Base-by-base conservation (phyloP, 2,888 invertebrate species). In the Aspidiotus rigidus region DNA sequence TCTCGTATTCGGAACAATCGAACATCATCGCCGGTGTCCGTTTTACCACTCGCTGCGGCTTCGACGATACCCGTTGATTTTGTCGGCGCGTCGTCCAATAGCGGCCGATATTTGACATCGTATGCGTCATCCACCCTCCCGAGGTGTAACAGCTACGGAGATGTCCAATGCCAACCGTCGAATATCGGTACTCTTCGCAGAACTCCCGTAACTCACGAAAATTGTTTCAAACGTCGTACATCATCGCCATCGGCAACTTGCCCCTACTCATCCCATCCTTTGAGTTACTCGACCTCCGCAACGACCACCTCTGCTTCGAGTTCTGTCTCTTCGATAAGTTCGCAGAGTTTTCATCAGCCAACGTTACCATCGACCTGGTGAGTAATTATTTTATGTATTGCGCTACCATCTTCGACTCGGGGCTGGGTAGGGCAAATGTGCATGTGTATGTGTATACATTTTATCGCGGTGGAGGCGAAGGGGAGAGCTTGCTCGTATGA, bases 71-170 rank as follows among this genome's bases (percentile, higher is more conserved):
- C 61, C 9, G 55, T 62, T 8, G 57, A 62, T 28, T 62, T 63
- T 17, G 69, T 40, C 15, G 28, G 54, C 1, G 39, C 69, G 15
- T 28, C 60, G 39, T 11, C 49, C n/a, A 66, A 57, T 10, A 53
- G 40, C 61, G 67, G 60, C n/a, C 59, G 69, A 15, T 61, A 69
- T 41, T 17, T 69, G 55, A 49, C 69, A 42, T 60, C 69, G 39
- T 60, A 44, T 10, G n/a, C 40, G 16, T 61, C 62, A 11, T 62
- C 69, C 9, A 69, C 69, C 13, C 17, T 69, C 15, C 69, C 69
- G 41, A n/a, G 69, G 10, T 69, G 69, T 44, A 69, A 69, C 39
- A 69, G 69, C 54, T 69, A 62, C 62, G 62, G 69, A 13, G 69
- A 69, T 11, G 41, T 69, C 62, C 62, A 69, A 16, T 41, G 69